A percentile compares a stretch with the other conserved stretches of the same genome.
phyloP scores from a whole-genome alignment of 1,140 invertebrate species.

The Drosophila elegans region DNA sequence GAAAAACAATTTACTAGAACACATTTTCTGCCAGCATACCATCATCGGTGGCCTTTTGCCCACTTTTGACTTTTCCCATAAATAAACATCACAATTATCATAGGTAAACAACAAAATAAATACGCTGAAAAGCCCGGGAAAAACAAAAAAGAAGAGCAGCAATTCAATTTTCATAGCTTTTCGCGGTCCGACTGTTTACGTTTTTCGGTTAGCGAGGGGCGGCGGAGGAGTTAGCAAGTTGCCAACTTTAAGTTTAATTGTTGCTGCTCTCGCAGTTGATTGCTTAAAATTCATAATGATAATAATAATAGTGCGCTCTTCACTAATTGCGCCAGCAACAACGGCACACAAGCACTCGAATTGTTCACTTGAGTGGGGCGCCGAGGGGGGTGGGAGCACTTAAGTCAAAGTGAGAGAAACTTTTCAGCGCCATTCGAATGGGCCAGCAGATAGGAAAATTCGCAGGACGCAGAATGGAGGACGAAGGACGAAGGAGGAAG shows the following conservation, averaged over 20 bases:
- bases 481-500: too few species aligned
- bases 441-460: slow-evolving; percentile 43
- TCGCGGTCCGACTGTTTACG: slow-evolving; percentile 50
- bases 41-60: slow-evolving; percentile 5
- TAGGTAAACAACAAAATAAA: slow-evolving; percentile 80
- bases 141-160: slow-evolving; percentile 43
- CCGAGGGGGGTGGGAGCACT: slow-evolving; percentile 13
- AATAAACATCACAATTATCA: slow-evolving; percentile 80
- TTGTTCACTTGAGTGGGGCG: slow-evolving; percentile 61
- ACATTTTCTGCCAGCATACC: slow-evolving; percentile 10
- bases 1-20: slow-evolving; percentile 35
- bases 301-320: slow-evolving; percentile 78
- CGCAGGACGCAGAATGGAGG: slow-evolving; percentile 9
- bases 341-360: slow-evolving; percentile 46
- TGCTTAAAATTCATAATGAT: slow-evolving; percentile 81
- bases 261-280: slow-evolving; percentile 68
- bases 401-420: slow-evolving; percentile 52
- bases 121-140: slow-evolving; percentile 24
- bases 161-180: slow-evolving; percentile 67
- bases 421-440: slow-evolving; percentile 44
- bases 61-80: slow-evolving; percentile 56
- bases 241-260: slow-evolving; percentile 72
- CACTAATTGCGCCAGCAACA: slow-evolving; percentile 72
- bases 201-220: background rate
- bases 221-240: slow-evolving; percentile 5